These are phyloP conservation scores for Perithous albicinctus DNA, from an alignment of 2,888 invertebrate genomes.

Conservation along the genomic window DNA sequence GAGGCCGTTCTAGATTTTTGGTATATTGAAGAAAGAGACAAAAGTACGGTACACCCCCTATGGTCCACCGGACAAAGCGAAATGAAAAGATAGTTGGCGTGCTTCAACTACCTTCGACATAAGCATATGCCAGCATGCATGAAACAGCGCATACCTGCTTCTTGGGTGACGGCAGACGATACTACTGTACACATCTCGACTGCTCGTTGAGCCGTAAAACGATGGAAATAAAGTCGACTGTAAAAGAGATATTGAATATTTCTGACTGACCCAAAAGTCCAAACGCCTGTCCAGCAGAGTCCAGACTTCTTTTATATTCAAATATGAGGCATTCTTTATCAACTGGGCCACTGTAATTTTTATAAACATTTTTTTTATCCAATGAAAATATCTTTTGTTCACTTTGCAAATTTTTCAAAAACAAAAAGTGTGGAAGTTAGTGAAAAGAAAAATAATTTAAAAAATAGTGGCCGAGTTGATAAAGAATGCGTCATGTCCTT, in stretches of 20 bases:
- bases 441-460: too few species aligned
- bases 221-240: constrained; percentile 63
- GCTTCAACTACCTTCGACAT: constrained; percentile 78
- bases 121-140: constrained; percentile 50
- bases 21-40: constrained; percentile 18
- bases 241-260: constrained; percentile 66
- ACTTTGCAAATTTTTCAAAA: too few species aligned
- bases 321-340: too few species aligned
- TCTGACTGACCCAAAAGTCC: constrained; percentile 54
- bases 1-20: not conserved
- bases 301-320: constrained; percentile 23
- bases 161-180: not conserved
- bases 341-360: too few species aligned
- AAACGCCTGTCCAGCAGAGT: constrained; percentile 62
- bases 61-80: constrained; percentile 78
- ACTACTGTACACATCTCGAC: constrained; percentile 34
- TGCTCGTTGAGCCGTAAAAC: constrained; percentile 32
- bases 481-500: too few species aligned
- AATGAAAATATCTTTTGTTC: too few species aligned
- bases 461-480: too few species aligned
- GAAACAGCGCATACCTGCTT: constrained; percentile 48
- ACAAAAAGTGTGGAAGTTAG: too few species aligned
- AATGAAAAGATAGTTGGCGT: constrained; percentile 83
- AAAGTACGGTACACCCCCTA: constrained; percentile 35
- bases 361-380: too few species aligned